Percentiles rank a stretch among this genome's conserved stretches.
phyloP scores from a whole-genome alignment of 2,113 vertebrate species.

The Struthidea cinerea region DNA sequence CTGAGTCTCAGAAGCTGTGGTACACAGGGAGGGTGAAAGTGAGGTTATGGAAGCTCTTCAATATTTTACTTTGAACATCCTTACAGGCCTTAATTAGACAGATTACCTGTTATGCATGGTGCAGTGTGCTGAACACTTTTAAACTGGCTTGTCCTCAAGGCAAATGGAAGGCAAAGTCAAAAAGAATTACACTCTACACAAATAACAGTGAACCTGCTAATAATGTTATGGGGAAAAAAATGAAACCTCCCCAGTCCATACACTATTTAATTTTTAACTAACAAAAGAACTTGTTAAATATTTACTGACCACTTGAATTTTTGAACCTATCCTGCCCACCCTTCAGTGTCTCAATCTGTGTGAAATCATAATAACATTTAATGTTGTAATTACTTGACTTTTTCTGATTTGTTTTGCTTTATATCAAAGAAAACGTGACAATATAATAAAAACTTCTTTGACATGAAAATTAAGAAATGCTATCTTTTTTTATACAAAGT shows the following conservation, averaged over 20 bases:
- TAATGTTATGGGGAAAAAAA: slow-evolving; percentile 70
- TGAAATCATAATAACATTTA: background rate
- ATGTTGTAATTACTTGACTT: background rate
- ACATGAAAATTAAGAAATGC: background rate
- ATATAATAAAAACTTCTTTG: background rate
- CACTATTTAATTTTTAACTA: slow-evolving; percentile 84
- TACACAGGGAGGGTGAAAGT: slow-evolving; percentile 87
- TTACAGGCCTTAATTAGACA: slow-evolving; percentile 94
- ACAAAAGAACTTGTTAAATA: slow-evolving; percentile 85
- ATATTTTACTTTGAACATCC: slow-evolving; percentile 90
- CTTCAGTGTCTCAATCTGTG: background rate
- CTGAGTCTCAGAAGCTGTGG: slow-evolving; percentile 77
- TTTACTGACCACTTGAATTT: slow-evolving; percentile 76
- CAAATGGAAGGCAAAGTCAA: slow-evolving; percentile 90
- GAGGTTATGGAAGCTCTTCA: slow-evolving; percentile 90
- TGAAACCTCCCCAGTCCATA: slow-evolving; percentile 72
- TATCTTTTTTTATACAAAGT: background rate
- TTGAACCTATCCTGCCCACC: slow-evolving; percentile 48
- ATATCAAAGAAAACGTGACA: background rate
- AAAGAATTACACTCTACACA: slow-evolving; percentile 87
- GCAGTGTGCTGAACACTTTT: slow-evolving; percentile 84
- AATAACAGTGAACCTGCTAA: slow-evolving; percentile 78
- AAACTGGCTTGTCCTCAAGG: slow-evolving; percentile 87
- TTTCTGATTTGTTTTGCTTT: background rate
- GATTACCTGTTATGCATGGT: slow-evolving; percentile 96